Base-by-base conservation (phyloP, 1,140 invertebrate species). In the Trichonephila clavata region DNA sequence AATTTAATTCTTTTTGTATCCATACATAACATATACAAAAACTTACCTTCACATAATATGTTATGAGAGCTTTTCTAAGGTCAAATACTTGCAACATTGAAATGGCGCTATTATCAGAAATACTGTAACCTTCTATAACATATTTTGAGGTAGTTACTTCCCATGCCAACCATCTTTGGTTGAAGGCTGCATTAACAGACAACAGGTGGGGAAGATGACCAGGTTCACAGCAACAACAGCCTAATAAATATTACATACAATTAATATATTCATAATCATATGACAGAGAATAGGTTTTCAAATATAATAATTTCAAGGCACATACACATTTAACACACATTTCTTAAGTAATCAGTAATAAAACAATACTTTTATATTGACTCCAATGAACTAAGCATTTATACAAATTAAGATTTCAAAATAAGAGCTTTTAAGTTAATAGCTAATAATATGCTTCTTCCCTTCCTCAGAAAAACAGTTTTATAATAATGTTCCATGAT, bases 41-140 rank as follows among this genome's bases (percentile, higher is more conserved):
- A 84, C 60, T 95, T 94, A 98, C 98, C 97, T 99, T 99, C 7
- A 99, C 98, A 95, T 99, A 99, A 96, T 99, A 99, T 1, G 98
- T 99, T 94, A 99, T 98, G 63, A 99, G 97, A 94, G 99, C 98
- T 96, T 99, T 99, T 80, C 99, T 96, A 95, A 99, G 98, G 96
- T 99, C 99, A 95, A 99, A 99, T 20, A 99, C 98, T 96, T 99
- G 99, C 65, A 99, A 96, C 97, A 99, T 99, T 81, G 99, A 98
- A 8, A 98, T 97, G 59, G 99, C 99, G 94, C 98, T 98, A 96
- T 99, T 99, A 96, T 99, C 99, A 0, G 98, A 98, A 95, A 99
- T 99, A 94, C 98, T 99, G 96, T 99, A 99, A 0, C 99, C 99
- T 96, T 99, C 99, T 10, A 99, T 97, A 16, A 99, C 98, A 96